Evolutionary conservation across 2,797 vertebrate genomes (phyloP).

Genomic region (Todus mexicanus): DNA sequence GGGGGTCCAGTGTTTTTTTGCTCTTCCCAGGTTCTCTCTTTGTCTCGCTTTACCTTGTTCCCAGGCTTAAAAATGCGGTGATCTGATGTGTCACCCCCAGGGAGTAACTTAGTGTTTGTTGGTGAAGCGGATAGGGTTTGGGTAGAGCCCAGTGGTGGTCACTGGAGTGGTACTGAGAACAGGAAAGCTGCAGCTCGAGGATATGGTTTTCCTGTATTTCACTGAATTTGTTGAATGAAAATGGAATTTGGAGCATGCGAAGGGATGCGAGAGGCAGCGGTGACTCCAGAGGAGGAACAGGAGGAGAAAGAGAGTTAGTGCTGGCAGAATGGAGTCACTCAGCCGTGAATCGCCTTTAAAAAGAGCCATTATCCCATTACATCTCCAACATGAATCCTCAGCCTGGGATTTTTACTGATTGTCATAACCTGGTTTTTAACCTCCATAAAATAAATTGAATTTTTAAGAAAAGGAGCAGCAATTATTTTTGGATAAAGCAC

Average conservation of each 20-base stretch:
- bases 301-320: not conserved
- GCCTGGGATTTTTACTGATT: conserved; percentile 25
- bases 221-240: not conserved
- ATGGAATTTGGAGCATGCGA: not conserved
- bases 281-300: not conserved
- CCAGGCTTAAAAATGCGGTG: not conserved
- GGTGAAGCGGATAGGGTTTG: not conserved
- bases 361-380: conserved; percentile 27
- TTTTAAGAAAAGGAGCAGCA: conserved; percentile 16
- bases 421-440: conserved; percentile 17
- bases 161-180: not conserved
- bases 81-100: not conserved
- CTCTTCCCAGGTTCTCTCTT: not conserved
- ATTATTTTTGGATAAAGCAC: conserved; percentile 24
- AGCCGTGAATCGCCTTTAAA: not conserved
- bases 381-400: conserved; percentile 15
- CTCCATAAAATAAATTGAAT: conserved; percentile 24
- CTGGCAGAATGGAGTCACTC: conserved; percentile 4
- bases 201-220: not conserved
- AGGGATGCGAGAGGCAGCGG: fast-evolving
- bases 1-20: too few species aligned
- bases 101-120: not conserved
- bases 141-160: not conserved
- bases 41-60: not conserved
- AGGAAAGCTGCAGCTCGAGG: not conserved